Evolutionary conservation across 2,888 invertebrate genomes (phyloP).

Genomic region (Tipula unca): DNA sequence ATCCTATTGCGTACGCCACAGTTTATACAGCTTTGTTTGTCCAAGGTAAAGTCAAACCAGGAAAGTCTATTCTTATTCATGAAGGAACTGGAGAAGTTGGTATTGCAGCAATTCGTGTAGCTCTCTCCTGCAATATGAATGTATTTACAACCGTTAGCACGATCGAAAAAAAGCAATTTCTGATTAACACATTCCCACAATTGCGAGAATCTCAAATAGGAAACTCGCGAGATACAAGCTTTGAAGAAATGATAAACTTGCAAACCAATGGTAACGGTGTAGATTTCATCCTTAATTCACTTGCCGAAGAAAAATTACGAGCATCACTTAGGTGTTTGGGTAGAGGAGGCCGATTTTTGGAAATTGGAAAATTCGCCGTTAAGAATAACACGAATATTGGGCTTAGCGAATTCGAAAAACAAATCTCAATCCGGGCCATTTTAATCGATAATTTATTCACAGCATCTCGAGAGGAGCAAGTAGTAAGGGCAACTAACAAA

Average conservation of each 20-base stretch:
- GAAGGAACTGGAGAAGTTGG: constrained; percentile 65
- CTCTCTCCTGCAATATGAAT: constrained; percentile 53
- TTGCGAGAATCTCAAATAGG: constrained; percentile 57
- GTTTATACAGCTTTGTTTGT: constrained; percentile 48
- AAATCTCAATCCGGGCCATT: constrained; percentile 68
- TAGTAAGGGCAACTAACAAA: background rate
- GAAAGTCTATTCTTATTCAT: constrained; percentile 46
- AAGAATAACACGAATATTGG: constrained; percentile 54
- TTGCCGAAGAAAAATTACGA: constrained; percentile 84
- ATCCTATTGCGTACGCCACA: constrained; percentile 69
- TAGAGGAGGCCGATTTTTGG: constrained; percentile 60
- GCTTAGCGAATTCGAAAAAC: constrained; percentile 58
- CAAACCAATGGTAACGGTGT: constrained; percentile 82
- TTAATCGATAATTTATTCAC: constrained; percentile 62
- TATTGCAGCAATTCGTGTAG: constrained; percentile 67
- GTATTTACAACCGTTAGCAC: constrained; percentile 66
- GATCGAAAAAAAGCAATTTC: constrained; percentile 52
- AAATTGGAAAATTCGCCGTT: constrained; percentile 81
- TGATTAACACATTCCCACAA: constrained; percentile 45
- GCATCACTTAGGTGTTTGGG: constrained; percentile 57
- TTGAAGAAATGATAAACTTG: constrained; percentile 74
- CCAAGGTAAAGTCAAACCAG: constrained; percentile 34
- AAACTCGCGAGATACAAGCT: constrained; percentile 77
- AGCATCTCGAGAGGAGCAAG: constrained; percentile 28
- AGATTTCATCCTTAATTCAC: constrained; percentile 82